Percentiles rank a stretch among this genome's conserved stretches.
phyloP scores from a whole-genome alignment of 2,113 vertebrate genomes.

The Pluvialis apricaria region DNA sequence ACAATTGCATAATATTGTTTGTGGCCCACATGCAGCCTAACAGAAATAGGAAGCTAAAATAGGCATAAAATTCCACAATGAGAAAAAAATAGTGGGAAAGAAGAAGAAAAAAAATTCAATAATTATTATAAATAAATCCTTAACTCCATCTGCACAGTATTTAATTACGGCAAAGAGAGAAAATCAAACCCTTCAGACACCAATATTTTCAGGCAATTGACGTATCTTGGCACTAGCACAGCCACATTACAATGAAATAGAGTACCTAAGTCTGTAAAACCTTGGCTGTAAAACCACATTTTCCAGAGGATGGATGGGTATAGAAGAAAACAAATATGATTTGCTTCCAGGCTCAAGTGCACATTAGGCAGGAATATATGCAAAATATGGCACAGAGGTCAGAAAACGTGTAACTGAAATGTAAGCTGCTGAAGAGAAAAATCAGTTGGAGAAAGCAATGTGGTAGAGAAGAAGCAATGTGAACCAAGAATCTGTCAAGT shows the following conservation, averaged over 20 bases:
- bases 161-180: neutral
- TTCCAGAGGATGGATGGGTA: neutral
- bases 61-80: neutral
- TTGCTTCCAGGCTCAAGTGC: neutral
- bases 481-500: neutral
- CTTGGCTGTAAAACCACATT: neutral
- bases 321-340: neutral
- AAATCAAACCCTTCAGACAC: neutral
- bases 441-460: neutral
- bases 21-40: neutral
- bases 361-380: neutral
- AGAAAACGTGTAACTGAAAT: neutral
- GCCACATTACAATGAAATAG: neutral
- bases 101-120: neutral
- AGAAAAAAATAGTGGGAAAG: neutral
- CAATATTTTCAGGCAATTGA: neutral
- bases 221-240: neutral
- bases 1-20: neutral
- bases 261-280: neutral
- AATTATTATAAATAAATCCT: neutral
- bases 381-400: neutral
- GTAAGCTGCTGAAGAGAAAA: neutral
- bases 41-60: conserved; percentile 6
- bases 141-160: neutral
- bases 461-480: neutral